Percentiles rank a stretch among this genome's conserved stretches.
Conservation (phyloP, 2,888 invertebrate genomes). For the Dryococelus australis region DNA sequence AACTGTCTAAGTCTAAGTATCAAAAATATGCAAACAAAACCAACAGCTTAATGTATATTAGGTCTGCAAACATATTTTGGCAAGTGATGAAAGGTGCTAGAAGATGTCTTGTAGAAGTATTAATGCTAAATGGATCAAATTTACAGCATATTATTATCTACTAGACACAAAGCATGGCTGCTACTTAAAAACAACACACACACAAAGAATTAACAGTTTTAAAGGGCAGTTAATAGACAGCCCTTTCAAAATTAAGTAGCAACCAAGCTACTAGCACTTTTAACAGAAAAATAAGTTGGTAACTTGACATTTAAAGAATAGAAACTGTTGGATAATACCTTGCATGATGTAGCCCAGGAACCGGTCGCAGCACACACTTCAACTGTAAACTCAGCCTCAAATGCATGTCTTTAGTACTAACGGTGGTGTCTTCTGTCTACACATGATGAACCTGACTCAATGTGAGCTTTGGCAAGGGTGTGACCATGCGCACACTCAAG, state of each 20-base stretch:
- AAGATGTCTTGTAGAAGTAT: not conserved
- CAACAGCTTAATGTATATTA: not conserved
- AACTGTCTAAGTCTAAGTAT: no score
- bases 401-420: conserved; percentile 48
- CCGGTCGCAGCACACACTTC: conserved; percentile 25
- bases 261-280: conserved; percentile 44
- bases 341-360: conserved; percentile 29
- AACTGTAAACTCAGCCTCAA: conserved; percentile 49
- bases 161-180: conserved; percentile 16
- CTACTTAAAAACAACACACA: not conserved
- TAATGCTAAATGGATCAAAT: not conserved
- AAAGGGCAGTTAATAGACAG: not conserved
- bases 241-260: conserved; percentile 41
- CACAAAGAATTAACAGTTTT: not conserved
- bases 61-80: no score
- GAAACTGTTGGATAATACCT: conserved; percentile 49
- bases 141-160: not conserved
- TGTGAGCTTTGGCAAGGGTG: conserved; percentile 16
- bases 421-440: conserved; percentile 46
- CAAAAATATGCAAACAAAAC: no score
- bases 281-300: conserved; percentile 40
- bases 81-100: not conserved
- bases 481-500: not conserved
- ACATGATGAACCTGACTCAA: conserved; percentile 44
- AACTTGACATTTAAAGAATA: conserved; percentile 46